phyloP scores from a whole-genome alignment of 53 echinoderm and acorn worm genomes.

The Holothuria leucospilota region DNA sequence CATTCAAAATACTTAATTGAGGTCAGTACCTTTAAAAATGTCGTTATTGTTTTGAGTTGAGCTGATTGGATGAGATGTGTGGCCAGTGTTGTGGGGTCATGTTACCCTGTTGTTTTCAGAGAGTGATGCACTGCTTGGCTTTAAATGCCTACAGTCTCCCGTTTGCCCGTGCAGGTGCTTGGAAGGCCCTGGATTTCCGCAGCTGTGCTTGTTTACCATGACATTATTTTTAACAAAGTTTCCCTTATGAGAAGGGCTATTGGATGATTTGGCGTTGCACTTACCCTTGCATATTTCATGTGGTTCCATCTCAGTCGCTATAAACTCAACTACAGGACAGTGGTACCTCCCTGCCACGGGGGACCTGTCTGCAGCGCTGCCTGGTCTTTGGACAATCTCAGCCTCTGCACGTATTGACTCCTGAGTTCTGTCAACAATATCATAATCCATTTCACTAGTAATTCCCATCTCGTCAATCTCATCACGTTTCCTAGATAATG shows the following conservation, averaged over 20 bases:
- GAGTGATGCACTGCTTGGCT: conserved; percentile 51
- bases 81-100: conserved; percentile 34
- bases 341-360: conserved; percentile 42
- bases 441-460: conserved; percentile 44
- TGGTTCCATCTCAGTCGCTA: conserved; percentile 51
- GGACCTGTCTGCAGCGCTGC: conserved; percentile 6
- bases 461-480: conserved; percentile 61
- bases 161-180: conserved; percentile 44
- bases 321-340: conserved; percentile 51
- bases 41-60: conserved; percentile 38
- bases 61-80: conserved; percentile 37
- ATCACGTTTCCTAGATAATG: conserved; percentile 73
- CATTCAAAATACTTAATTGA: conserved; percentile 35
- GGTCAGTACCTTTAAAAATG: conserved; percentile 23
- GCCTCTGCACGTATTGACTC: conserved; percentile 50
- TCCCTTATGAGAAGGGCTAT: conserved; percentile 52
- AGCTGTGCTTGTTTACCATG: conserved; percentile 47
- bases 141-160: conserved; percentile 42
- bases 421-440: conserved; percentile 51
- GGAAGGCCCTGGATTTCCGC: conserved; percentile 56
- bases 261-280: conserved; percentile 50
- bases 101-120: conserved; percentile 56
- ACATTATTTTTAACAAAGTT: conserved; percentile 52
- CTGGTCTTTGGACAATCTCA: conserved; percentile 50
- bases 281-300: conserved; percentile 57